A percentile compares a stretch with the other conserved stretches of the same genome.
phyloP scores from a whole-genome alignment of 1,140 invertebrate species.

The Drosophila rhopaloa region DNA sequence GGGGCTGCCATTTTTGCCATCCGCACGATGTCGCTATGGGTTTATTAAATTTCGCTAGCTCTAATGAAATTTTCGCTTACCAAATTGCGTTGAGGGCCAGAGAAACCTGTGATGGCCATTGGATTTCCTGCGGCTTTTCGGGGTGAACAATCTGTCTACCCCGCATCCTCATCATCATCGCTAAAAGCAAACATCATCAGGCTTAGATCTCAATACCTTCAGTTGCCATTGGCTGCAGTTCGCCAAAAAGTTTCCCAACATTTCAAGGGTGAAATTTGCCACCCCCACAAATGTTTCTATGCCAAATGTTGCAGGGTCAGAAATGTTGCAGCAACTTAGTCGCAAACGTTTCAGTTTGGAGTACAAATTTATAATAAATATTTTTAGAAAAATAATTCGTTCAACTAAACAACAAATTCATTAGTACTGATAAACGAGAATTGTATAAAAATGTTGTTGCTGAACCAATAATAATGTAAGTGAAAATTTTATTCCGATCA shows the following conservation, averaged over 20 bases:
- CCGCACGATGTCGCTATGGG: conserved; percentile 44
- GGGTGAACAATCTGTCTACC: conserved; percentile 33
- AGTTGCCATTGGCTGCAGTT: conserved; percentile 47
- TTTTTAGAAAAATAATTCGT: no score
- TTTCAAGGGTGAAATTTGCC: not conserved
- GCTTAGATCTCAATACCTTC: conserved; percentile 6
- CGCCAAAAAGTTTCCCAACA: conserved; percentile 22
- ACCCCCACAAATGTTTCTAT: conserved; percentile 18
- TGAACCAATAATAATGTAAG: no score
- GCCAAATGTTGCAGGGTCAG: conserved; percentile 31
- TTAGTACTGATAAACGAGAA: no score
- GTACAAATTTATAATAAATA: not conserved
- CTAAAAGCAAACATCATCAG: conserved; percentile 11
- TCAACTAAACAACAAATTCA: conserved; percentile 1
- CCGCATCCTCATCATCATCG: conserved; percentile 38
- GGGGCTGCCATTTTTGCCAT: conserved; percentile 34
- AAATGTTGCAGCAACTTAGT: conserved; percentile 25
- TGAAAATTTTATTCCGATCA: no score
- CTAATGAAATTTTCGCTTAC: conserved; percentile 79
- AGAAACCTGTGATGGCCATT: conserved; percentile 46
- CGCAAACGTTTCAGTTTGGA: not conserved
- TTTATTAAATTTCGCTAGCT: conserved; percentile 77
- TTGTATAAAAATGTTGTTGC: no score
- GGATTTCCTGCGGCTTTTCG: conserved; percentile 53
- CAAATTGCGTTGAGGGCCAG: conserved; percentile 58